Conservation (phyloP, 2,113 vertebrate genomes). For the Pleuronectes platessa region DNA sequence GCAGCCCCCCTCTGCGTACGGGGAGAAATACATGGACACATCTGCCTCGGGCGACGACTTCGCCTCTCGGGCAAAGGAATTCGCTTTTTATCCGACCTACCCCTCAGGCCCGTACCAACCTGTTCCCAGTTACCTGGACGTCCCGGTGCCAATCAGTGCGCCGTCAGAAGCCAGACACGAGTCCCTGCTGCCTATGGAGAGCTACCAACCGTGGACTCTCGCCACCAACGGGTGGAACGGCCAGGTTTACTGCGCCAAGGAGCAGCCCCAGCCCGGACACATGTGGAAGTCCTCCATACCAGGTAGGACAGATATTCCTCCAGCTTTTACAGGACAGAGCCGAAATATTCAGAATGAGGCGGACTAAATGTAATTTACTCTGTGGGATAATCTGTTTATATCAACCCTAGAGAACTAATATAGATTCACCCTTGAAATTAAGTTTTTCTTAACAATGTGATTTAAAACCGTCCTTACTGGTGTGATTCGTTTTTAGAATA, state of each 20-base stretch:
- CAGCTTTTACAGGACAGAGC: no score
- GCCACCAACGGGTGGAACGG: constrained; percentile 94
- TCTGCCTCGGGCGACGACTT: constrained; percentile 94
- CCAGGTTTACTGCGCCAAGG: constrained; percentile 97
- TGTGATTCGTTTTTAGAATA: no score
- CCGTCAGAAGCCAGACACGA: constrained; percentile 93
- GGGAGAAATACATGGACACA: constrained; percentile 97
- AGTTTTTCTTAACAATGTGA: neutral
- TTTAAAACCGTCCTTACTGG: no score
- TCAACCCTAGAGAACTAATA: neutral
- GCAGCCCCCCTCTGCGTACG: constrained; percentile 90
- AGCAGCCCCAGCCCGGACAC: constrained; percentile 93
- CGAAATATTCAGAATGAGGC: neutral
- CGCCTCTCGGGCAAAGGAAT: constrained; percentile 94
- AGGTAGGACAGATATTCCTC: constrained; percentile 79
- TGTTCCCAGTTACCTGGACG: constrained; percentile 95
- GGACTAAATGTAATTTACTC: constrained; percentile 1
- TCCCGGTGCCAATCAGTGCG: constrained; percentile 92
- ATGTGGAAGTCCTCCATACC: constrained; percentile 96
- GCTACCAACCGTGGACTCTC: constrained; percentile 97
- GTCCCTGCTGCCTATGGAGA: constrained; percentile 92
- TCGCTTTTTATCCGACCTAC: constrained; percentile 97
- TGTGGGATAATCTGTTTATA: neutral
- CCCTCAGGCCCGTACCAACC: constrained; percentile 94
- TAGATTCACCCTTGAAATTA: neutral